Evolutionary conservation across 2,113 vertebrate genomes (phyloP).

Genomic region (Pseudorhombus dupliciocellatus): DNA sequence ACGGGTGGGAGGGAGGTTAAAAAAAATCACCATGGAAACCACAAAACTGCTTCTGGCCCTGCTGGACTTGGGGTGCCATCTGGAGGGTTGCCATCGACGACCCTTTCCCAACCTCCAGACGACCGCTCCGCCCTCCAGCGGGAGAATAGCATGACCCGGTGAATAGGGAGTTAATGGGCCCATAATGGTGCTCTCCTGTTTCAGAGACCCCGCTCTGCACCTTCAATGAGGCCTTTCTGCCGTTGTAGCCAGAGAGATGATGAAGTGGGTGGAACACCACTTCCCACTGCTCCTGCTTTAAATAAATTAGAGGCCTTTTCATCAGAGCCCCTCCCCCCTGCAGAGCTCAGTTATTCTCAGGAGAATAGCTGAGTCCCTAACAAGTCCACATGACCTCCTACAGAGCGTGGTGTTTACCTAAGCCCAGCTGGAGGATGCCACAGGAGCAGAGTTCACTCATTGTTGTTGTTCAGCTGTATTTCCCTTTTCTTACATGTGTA

Average conservation of each 20-base stretch:
- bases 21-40: slow-evolving; percentile 64
- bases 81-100: slow-evolving; percentile 51
- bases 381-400: slow-evolving; percentile 65
- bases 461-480: slow-evolving; percentile 45
- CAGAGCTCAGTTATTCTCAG: slow-evolving; percentile 52
- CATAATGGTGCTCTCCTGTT: slow-evolving; percentile 75
- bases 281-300: slow-evolving; percentile 69
- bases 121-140: slow-evolving; percentile 49
- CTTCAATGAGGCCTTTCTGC: slow-evolving; percentile 70
- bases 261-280: slow-evolving; percentile 69
- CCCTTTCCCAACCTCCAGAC: slow-evolving; percentile 54
- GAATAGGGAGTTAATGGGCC: slow-evolving; percentile 73
- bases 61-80: slow-evolving; percentile 57
- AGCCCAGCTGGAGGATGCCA: slow-evolving; percentile 31
- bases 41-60: slow-evolving; percentile 29
- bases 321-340: slow-evolving; percentile 34
- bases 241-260: slow-evolving; percentile 62
- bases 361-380: slow-evolving; percentile 46
- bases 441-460: slow-evolving; percentile 50
- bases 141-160: slow-evolving; percentile 54
- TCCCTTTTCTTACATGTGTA: slow-evolving; percentile 51
- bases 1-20: slow-evolving; percentile 16
- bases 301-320: slow-evolving; percentile 73
- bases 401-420: slow-evolving; percentile 52
- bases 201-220: slow-evolving; percentile 57